Conservation (phyloP, 2,888 invertebrate species). For the Drosophila percnosoma region DNA sequence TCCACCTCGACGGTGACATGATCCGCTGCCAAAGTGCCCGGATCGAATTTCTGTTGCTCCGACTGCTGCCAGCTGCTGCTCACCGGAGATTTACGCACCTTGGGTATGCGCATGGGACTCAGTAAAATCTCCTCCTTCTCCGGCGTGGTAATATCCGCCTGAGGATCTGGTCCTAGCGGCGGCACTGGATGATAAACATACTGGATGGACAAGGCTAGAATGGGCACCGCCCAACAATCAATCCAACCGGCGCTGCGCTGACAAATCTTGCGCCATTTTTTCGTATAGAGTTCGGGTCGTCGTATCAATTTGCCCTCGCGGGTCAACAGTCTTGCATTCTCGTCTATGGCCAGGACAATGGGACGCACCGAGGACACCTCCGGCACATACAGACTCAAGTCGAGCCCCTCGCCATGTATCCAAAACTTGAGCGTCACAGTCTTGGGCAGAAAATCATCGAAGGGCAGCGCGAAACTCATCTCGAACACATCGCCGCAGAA, state of each 20-base stretch:
- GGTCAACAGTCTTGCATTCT: constrained; percentile 94
- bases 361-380: constrained; percentile 95
- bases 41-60: constrained; percentile 91
- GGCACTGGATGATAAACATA: constrained; percentile 97
- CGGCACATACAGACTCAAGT: constrained; percentile 94
- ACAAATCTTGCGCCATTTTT: constrained; percentile 94
- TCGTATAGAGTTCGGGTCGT: constrained; percentile 85
- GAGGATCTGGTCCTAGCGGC: constrained; percentile 93
- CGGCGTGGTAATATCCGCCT: constrained; percentile 96
- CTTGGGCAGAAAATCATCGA: constrained; percentile 96
- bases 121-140: constrained; percentile 96
- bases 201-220: constrained; percentile 95
- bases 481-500: constrained; percentile 97
- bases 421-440: constrained; percentile 95
- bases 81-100: constrained; percentile 90
- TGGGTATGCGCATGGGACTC: constrained; percentile 95
- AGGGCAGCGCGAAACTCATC: constrained; percentile 96
- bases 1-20: constrained; percentile 96
- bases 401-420: constrained; percentile 97
- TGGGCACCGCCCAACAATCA: constrained; percentile 98
- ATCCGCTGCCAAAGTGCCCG: constrained; percentile 93
- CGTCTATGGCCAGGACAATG: constrained; percentile 92
- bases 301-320: constrained; percentile 88
- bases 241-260: constrained; percentile 92
- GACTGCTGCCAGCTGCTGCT: constrained; percentile 88